Evolutionary conservation across 2,113 vertebrate genomes (phyloP).

Genomic region (Rostratula benghalensis): DNA sequence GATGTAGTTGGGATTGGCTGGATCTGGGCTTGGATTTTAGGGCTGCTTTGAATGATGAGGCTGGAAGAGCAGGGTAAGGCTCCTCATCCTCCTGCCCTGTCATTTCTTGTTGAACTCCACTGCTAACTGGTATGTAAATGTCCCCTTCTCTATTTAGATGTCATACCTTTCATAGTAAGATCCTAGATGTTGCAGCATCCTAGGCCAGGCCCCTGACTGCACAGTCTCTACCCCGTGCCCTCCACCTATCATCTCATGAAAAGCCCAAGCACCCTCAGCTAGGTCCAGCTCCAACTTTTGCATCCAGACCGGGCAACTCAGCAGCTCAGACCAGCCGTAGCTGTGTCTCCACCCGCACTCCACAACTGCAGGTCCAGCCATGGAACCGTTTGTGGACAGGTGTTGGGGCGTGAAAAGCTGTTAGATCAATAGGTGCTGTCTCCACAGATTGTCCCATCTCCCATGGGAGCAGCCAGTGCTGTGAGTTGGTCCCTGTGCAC

Average conservation of each 20-base stretch:
- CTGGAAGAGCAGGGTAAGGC: not conserved
- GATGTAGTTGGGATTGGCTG: not conserved
- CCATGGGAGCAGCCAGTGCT: not conserved
- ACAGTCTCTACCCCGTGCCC: not conserved
- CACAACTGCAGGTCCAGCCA: not conserved
- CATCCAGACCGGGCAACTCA: not conserved
- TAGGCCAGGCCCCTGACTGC: not conserved
- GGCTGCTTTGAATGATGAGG: not conserved
- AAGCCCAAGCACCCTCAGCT: not conserved
- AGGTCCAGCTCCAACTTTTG: not conserved
- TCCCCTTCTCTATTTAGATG: not conserved
- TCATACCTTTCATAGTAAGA: not conserved
- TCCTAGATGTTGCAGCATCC: not conserved
- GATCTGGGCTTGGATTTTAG: not conserved
- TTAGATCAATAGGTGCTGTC: not conserved
- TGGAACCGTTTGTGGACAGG: accelerated
- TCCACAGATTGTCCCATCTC: not conserved
- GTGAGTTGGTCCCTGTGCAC: not conserved
- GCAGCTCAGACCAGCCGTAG: not conserved
- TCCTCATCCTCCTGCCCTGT: not conserved
- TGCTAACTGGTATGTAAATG: not conserved
- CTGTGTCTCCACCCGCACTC: not conserved
- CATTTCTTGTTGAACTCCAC: not conserved
- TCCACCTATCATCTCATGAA: not conserved
- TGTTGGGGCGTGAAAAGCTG: not conserved